Evolutionary conservation across 2,888 invertebrate species (phyloP).

Genomic region (Sclerodermus sp.): DNA sequence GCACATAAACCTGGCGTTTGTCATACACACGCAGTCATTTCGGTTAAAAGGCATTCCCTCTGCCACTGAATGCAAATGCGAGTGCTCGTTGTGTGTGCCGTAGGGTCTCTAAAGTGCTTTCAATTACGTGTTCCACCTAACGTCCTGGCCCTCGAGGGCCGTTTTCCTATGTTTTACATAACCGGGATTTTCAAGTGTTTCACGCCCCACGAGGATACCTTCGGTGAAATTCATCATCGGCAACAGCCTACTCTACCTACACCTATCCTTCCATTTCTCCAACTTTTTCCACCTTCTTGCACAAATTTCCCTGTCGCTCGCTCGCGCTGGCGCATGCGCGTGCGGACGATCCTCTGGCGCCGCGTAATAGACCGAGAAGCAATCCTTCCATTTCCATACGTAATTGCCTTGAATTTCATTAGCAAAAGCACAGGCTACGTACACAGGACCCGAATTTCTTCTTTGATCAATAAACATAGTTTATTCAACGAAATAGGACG

Average conservation of each 20-base stretch:
- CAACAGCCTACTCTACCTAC: not conserved
- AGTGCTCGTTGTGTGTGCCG: slow-evolving; percentile 38
- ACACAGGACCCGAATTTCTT: too few species aligned
- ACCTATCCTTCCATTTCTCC: not conserved
- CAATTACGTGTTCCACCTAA: slow-evolving; percentile 50
- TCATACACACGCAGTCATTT: slow-evolving; percentile 52
- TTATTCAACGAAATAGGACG: too few species aligned
- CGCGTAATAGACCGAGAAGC: too few species aligned
- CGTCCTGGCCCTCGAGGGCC: slow-evolving; percentile 35
- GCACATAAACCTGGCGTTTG: slow-evolving; percentile 51
- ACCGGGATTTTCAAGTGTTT: slow-evolving; percentile 42
- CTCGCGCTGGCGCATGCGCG: too few species aligned
- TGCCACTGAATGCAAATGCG: slow-evolving; percentile 49
- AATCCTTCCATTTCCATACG: too few species aligned
- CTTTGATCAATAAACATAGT: too few species aligned
- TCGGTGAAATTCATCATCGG: slow-evolving; percentile 9
- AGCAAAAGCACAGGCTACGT: too few species aligned
- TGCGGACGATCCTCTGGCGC: too few species aligned
- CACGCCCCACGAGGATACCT: slow-evolving; percentile 32
- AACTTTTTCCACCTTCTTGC: too few species aligned
- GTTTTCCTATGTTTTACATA: slow-evolving; percentile 44
- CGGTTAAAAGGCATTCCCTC: slow-evolving; percentile 50
- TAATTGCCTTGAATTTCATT: too few species aligned
- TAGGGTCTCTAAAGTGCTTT: slow-evolving; percentile 50
- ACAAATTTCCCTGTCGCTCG: too few species aligned